These are phyloP conservation scores for Carapus acus DNA, from an alignment of 2,797 vertebrate species.

Conservation along the genomic window DNA sequence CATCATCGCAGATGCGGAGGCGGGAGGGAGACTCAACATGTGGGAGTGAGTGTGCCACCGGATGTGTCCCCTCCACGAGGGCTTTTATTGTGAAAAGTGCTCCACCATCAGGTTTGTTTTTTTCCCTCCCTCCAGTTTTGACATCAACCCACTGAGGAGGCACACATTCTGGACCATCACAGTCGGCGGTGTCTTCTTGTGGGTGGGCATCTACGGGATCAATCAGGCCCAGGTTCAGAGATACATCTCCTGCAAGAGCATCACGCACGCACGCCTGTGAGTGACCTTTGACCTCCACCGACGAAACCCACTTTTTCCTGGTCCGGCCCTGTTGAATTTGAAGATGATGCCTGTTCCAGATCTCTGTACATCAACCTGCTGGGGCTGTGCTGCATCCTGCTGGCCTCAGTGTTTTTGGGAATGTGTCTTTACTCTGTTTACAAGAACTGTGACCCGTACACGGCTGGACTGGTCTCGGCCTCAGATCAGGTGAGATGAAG, in stretches of 20 bases:
- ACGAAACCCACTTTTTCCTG: no score
- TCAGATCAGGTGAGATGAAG: conserved; percentile 79
- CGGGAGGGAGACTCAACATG: conserved; percentile 85
- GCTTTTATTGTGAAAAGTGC: neutral
- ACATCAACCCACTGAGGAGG: conserved; percentile 83
- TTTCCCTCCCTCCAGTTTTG: conserved; percentile 73
- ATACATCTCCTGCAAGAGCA: conserved; percentile 89
- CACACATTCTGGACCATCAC: conserved; percentile 93
- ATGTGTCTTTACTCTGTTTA: conserved; percentile 87
- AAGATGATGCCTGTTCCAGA: conserved; percentile 56
- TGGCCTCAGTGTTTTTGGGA: conserved; percentile 78
- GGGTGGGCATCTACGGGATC: conserved; percentile 83
- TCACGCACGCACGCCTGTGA: conserved; percentile 89
- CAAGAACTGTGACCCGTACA: conserved; percentile 87
- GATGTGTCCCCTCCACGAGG: no score
- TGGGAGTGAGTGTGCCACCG: conserved; percentile 82
- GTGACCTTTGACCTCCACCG: conserved; percentile 36
- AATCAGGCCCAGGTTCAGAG: conserved; percentile 95
- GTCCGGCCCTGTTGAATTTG: no score
- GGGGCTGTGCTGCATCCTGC: conserved; percentile 80
- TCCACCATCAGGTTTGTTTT: no score
- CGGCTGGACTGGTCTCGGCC: conserved; percentile 71
- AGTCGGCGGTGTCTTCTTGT: conserved; percentile 84
- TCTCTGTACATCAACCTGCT: conserved; percentile 89
- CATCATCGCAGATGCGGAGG: conserved; percentile 79